Percentiles rank a stretch among this genome's conserved stretches.
Evolutionary conservation across 2,797 vertebrate genomes (phyloP).

Genomic region (Parotocinclus haroldoi): DNA sequence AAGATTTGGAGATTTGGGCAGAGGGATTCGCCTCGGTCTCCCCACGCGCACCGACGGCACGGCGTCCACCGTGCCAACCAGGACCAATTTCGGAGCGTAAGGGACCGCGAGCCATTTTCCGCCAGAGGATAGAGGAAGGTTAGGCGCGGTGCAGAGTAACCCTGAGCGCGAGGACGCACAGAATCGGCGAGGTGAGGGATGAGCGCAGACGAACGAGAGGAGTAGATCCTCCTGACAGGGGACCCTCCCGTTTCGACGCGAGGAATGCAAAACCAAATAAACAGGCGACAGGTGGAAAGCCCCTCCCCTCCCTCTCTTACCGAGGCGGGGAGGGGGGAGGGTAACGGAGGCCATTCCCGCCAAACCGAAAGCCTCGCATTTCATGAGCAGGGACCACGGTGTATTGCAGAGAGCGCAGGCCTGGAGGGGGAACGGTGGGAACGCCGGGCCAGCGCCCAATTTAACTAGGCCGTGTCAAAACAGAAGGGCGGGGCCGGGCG

Average conservation of each 20-base stretch:
- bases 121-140: too few relatives aligned
- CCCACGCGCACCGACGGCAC: too few relatives aligned
- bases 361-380: conserved; percentile 24
- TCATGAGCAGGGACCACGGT: conserved; percentile 25
- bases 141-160: too few relatives aligned
- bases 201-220: conserved; percentile 31
- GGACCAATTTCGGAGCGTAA: too few relatives aligned
- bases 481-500: too few relatives aligned
- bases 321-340: conserved; percentile 16
- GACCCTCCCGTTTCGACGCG: conserved; percentile 26
- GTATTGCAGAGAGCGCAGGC: conserved; percentile 8
- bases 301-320: background rate
- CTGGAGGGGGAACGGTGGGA: too few relatives aligned
- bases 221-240: conserved; percentile 39
- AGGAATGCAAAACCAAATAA: conserved; percentile 49
- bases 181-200: conserved; percentile 12
- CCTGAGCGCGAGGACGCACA: too few relatives aligned
- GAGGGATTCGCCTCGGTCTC: too few relatives aligned
- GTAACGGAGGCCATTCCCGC: conserved; percentile 35
- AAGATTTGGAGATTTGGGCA: conserved; percentile 38
- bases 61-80: too few relatives aligned
- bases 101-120: too few relatives aligned
- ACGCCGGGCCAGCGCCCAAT: too few relatives aligned
- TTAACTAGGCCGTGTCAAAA: too few relatives aligned
- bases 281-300: conserved; percentile 39